These are phyloP conservation scores for Tetragonisca angustula DNA, from an alignment of 2,888 invertebrate species.

Conservation along the genomic window DNA sequence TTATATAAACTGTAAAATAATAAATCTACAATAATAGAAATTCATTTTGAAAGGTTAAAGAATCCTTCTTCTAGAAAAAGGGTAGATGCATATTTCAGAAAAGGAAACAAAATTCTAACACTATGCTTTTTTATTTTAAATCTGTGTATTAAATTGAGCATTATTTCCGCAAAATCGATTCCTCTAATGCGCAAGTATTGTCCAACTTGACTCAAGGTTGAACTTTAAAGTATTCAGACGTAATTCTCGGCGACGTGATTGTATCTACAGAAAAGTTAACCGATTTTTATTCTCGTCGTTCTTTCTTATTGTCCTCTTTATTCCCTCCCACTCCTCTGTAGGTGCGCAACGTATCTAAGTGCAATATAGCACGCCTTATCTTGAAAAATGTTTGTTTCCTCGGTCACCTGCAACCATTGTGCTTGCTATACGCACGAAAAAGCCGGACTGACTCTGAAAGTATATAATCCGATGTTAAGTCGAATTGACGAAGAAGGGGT, in stretches of 20 bases:
- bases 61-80: neutral
- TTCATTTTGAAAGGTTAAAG: neutral
- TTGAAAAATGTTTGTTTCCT: conserved; percentile 79
- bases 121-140: neutral
- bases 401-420: conserved; percentile 75
- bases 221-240: conserved; percentile 35
- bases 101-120: neutral
- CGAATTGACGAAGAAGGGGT: conserved; percentile 33
- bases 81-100: neutral
- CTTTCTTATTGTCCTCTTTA: conserved; percentile 7
- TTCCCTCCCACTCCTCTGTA: conserved; percentile 17
- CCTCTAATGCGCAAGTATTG: neutral
- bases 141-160: neutral
- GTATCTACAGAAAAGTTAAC: neutral
- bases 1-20: too few species aligned
- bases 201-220: neutral
- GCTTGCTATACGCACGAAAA: conserved; percentile 52
- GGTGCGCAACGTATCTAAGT: conserved; percentile 49
- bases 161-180: neutral
- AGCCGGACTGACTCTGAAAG: conserved; percentile 48
- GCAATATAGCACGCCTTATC: conserved; percentile 77
- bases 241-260: neutral
- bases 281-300: conserved; percentile 43
- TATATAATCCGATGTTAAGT: conserved; percentile 73
- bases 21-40: neutral